Evolutionary conservation across 2,888 invertebrate species (phyloP), one percentile per base, ranked within the genome.

Genomic region (Aproaerema taeniolella): DNA sequence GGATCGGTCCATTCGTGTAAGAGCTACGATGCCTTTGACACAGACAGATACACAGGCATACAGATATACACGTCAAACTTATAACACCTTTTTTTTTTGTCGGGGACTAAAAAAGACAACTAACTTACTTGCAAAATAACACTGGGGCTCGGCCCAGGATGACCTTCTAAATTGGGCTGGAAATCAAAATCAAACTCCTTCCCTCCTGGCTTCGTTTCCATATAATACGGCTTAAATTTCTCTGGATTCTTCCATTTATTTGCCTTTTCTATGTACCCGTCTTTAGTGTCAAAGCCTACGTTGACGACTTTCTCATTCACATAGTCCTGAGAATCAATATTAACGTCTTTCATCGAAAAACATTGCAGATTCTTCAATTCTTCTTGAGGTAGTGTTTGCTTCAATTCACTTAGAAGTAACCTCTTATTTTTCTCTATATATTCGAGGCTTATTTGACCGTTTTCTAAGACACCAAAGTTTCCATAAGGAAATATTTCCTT

Each of bases 91-190:
- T n/a, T n/a, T n/a, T n/a, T n/a, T n/a, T n/a, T n/a, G n/a, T n/a
- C n/a, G n/a, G n/a, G n/a, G n/a, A n/a, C n/a, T n/a, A n/a, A n/a
- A n/a, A n/a, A n/a, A n/a, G n/a, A n/a, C n/a, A n/a, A 14, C 1
- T 31, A 12, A 42, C 53, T 49, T 24, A 86, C 90, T 88, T 99
- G 98, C 7, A 97, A 75, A 45, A 97, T 93, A 49, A 97, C 91
- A 79, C 97, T 96, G 2, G 98, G 98, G 77, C 96, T 96, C 0
- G 98, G 98, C 1, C 98, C 98, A 0, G 95, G 92, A 75, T 97
- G 95, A 38, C 91, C 89, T 1, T 88, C 78, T 49, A 97, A 88
- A 61, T 92, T 88, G 0, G 96, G 96, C 59, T 97, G 96, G 49
- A 90, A 88, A 70, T 97, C 96, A 62, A 96, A 97, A 68, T 95